Evolutionary conservation across 2,888 invertebrate species (phyloP).

Genomic region (Eurytoma californica): DNA sequence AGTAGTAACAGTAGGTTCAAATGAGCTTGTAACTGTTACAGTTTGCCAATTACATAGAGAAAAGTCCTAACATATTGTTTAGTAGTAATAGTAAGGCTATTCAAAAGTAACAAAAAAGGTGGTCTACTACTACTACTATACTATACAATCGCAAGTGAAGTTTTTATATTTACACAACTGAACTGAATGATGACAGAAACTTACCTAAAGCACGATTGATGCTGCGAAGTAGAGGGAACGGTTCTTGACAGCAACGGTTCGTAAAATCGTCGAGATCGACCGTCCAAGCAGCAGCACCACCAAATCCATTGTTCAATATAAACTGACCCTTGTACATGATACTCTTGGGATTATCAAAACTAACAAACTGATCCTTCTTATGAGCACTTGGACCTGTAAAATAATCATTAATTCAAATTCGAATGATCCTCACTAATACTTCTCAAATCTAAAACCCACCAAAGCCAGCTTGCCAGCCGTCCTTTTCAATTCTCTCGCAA

Average conservation of each 20-base stretch:
- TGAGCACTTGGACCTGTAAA: constrained; percentile 84
- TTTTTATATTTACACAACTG: too few species aligned
- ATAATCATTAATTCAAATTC: too few species aligned
- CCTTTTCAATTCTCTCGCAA: constrained; percentile 79
- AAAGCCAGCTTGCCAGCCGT: constrained; percentile 65
- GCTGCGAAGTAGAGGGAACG: constrained; percentile 86
- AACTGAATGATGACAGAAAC: not conserved
- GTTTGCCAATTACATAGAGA: too few species aligned
- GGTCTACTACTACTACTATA: too few species aligned
- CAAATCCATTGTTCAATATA: constrained; percentile 83
- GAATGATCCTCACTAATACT: not conserved
- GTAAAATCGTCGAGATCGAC: constrained; percentile 91
- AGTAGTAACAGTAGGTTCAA: too few species aligned
- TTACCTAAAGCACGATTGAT: constrained; percentile 86
- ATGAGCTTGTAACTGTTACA: too few species aligned
- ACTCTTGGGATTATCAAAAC: constrained; percentile 89
- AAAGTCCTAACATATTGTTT: not conserved
- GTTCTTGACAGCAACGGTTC: constrained; percentile 88
- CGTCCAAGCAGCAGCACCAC: constrained; percentile 92
- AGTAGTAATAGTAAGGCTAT: not conserved
- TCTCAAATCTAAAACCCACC: constrained; percentile 58
- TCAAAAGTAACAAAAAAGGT: too few species aligned
- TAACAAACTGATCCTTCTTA: constrained; percentile 90
- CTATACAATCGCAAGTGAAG: too few species aligned
- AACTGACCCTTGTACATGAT: constrained; percentile 86